Percentiles rank a stretch among this genome's conserved stretches.
These are phyloP conservation scores for Menidia menidia DNA, from an alignment of 2,797 vertebrate genomes.

Conservation along the genomic window DNA sequence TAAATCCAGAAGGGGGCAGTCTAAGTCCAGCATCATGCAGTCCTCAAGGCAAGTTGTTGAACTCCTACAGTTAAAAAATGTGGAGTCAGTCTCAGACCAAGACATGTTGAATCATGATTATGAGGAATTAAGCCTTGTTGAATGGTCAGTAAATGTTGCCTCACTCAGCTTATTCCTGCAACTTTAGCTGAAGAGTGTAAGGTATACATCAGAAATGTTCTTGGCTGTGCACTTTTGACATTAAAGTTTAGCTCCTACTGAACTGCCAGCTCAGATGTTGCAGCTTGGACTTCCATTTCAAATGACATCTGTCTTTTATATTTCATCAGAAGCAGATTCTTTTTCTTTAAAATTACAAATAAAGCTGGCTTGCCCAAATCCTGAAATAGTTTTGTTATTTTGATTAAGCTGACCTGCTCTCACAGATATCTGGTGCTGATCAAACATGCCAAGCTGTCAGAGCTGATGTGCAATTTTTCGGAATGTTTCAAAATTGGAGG, in stretches of 20 bases:
- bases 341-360: constrained; percentile 8
- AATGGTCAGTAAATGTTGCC: constrained; percentile 8
- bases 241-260: neutral
- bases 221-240: neutral
- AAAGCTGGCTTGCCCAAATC: constrained; percentile 27
- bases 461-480: constrained; percentile 50
- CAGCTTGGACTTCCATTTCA: constrained; percentile 29
- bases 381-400: constrained; percentile 45
- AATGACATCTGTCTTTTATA: constrained; percentile 26
- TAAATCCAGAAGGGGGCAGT: constrained; percentile 55
- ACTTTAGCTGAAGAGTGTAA: neutral
- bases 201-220: neutral
- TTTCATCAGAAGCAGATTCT: constrained; percentile 28
- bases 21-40: constrained; percentile 20
- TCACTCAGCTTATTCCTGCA: neutral
- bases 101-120: constrained; percentile 14
- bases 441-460: constrained; percentile 47
- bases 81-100: no score
- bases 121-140: constrained; percentile 14
- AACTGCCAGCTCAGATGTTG: neutral
- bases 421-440: constrained; percentile 47
- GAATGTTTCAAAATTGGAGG: constrained; percentile 49
- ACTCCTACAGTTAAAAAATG: neutral
- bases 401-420: constrained; percentile 34
- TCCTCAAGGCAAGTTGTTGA: neutral